Conservation (phyloP, 2,888 invertebrate genomes). For the Polia nebulosa region DNA sequence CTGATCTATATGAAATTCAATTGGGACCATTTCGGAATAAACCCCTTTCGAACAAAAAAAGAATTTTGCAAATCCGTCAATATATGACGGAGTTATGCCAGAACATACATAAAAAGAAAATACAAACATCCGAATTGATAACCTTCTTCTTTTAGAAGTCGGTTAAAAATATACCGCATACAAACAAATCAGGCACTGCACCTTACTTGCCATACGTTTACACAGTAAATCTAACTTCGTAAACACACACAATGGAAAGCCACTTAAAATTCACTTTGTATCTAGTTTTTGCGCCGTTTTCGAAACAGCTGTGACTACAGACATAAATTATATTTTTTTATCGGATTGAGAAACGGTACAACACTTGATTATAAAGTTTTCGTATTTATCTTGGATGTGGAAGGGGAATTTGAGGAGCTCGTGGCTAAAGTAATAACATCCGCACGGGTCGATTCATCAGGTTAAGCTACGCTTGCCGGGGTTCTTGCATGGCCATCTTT, state of each 20-base stretch:
- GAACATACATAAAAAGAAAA: no score
- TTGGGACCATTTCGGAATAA: no score
- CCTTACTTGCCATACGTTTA: background rate
- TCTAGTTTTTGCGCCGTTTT: slow-evolving; percentile 45
- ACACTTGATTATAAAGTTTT: slow-evolving; percentile 43
- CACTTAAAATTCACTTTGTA: slow-evolving; percentile 57
- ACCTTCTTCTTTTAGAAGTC: no score
- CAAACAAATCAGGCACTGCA: background rate
- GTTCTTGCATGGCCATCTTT: no score
- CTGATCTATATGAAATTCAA: no score
- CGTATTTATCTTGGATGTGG: slow-evolving; percentile 24
- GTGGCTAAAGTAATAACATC: no score
- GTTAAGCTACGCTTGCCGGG: no score
- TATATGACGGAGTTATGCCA: no score
- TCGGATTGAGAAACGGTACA: slow-evolving; percentile 33
- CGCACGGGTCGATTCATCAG: no score
- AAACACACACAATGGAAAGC: slow-evolving; percentile 28
- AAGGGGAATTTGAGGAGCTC: background rate
- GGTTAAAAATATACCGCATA: background rate
- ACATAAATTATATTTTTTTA: slow-evolving; percentile 56
- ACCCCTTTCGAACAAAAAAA: no score
- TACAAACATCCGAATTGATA: no score
- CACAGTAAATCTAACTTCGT: slow-evolving; percentile 23
- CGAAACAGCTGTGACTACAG: slow-evolving; percentile 48
- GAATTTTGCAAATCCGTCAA: no score